Base-by-base conservation (phyloP, 2,888 invertebrate species). In the Mechanitis mazaeus region DNA sequence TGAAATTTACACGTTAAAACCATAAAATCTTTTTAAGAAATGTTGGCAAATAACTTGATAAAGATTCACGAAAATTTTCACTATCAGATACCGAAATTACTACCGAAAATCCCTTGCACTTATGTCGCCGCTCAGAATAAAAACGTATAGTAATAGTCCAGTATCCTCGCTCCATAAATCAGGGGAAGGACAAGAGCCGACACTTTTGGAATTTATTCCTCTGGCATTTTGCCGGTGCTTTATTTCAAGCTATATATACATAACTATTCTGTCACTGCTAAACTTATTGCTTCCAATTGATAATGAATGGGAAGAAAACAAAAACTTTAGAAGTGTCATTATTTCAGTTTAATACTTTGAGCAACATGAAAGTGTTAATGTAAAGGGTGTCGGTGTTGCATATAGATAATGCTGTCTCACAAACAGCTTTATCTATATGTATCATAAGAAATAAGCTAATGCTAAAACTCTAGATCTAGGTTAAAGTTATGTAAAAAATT, bases 191-290 rank as follows among this genome's bases (percentile, higher is more conserved):
- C 72, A 73, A 72, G 74, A 75, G 76, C 73, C 77, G 79, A 76
- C 85, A 83, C 82, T 81, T 81, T 78, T 65, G 83, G 87, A 87
- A 88, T 88, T 87, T 84, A 87, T 87, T 86, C 81, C 72, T 72
- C 72, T 66, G 71, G 75, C 68, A 69, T 68, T 69, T 69, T 67
- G 69, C 69, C 71, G 72, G 72, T 72, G 72, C 71, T 68, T 73
- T 74, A 75, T 76, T 75, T 74, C 72, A 70, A 70, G 62, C 65
- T 58, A 59, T 68, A 67, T 68, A 69, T 67, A 66, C 67, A 69
- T 69, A 69, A 67, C 66, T 68, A 64, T 61, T 65, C 68, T 72
- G 71, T 72, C 70, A 71, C 69, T 61, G 66, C 63, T 65, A 69
- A 71, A 72, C 71, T 69, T 72, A 72, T 72, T 69, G 70, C 71